Base-by-base conservation (phyloP, 1,140 invertebrate genomes). In the Drosophila orosa region DNA sequence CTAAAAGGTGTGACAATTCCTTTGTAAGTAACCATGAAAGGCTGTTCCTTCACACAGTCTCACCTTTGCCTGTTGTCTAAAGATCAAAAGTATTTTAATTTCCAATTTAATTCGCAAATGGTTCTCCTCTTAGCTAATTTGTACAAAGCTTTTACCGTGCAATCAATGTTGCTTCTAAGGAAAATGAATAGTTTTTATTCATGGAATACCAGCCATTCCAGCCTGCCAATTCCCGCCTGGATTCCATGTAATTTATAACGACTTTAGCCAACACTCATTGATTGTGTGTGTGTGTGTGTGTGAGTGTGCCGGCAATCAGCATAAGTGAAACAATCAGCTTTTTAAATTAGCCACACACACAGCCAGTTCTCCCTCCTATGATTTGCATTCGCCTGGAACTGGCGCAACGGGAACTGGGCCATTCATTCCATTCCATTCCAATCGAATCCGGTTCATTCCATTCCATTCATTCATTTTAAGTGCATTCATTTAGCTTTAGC, bases 361-460 rank as follows among this genome's bases (percentile, higher is more conserved):
- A n/a, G n/a, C n/a, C n/a, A n/a, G n/a, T n/a, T n/a, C n/a, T n/a
- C n/a, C n/a, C n/a, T n/a, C n/a, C n/a, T n/a, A n/a, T n/a, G 17
- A 67, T 69, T 69, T 42, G 66, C 63, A 68, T 69, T 45, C 31
- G 29, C 22, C 29, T 31, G 24, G 47, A 69, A 69, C 33, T 57
- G 60, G 31, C n/a, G 29, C 7, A 42, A 52, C 50, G 50, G 50
- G 19, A 55, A 55, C 33, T 50, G 61, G 45, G 45, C 33, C 60
- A 63, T 48, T 40, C 44, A 63, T 63, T 48, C n/a, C 37, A 47
- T 48, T 66, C 59, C 42, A 65, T 35, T 57, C 52, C 39, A 22
- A 24, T 44, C 35, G 15, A 42, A 40, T 29, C 22, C 25, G 42
- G 45, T 67, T 62, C 50, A 54, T 54, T 54, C 50, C 19, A 54